Base-by-base conservation (phyloP, 2,113 vertebrate genomes). In the Nyctibius bracteatus region DNA sequence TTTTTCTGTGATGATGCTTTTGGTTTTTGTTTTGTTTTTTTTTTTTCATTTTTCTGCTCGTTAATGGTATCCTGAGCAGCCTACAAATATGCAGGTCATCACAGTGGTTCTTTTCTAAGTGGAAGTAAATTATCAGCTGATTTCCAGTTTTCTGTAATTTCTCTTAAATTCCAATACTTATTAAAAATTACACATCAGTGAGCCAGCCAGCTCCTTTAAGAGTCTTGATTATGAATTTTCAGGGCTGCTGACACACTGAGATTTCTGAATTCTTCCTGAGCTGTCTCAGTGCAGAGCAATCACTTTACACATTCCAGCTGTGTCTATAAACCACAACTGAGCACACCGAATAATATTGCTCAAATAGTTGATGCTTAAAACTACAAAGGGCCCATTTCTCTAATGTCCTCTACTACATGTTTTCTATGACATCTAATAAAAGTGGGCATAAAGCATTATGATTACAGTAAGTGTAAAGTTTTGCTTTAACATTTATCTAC, bases 241-340 rank as follows among this genome's bases (percentile, higher is more conserved):
- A 91, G 19, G 39, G 61, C 52, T 97, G 93, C 93, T 94, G 94
- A 96, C 86, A 78, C 71, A 94, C 31, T 20, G 63, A 94, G 89
- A 92, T 96, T 94, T 96, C 68, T 41, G 47, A 91, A 97, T 97
- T 90, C 92, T 88, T 95, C 72, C 75, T 49, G 59, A 47, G 86
- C 43, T 62, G 57, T 52, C 85, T 94, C 88, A 88, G 72, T 58
- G 72, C 92, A 96, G 37, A 88, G 88, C 82, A 88, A 86, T 84
- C 83, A 86, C 59, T 94, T 92, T 73, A 86, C 92, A 95, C 46
- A 86, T 88, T 89, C 91, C 95, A 96, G 92, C 91, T 82, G 71
- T 0, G 0, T 72, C 90, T 77, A 66, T 70, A 95, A 96, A 93
- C 90, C 77, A 81, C 72, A 66, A 25, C 59, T 18, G 47, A 89